Conservation (phyloP, 2,797 vertebrate genomes). For the Hydrolagus colliei region DNA sequence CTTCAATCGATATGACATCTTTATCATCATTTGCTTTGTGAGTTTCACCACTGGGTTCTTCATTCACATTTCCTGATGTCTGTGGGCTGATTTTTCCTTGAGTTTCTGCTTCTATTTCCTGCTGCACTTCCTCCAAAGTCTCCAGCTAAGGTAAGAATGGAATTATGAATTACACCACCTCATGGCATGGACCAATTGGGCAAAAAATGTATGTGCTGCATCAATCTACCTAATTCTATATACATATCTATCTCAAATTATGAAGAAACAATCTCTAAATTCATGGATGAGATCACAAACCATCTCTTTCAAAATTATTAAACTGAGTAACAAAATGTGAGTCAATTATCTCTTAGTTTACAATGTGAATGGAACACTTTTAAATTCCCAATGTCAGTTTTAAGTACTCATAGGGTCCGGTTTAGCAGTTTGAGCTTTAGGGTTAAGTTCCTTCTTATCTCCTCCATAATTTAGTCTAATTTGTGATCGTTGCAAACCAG, state of each 20-base stretch:
- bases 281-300: neutral
- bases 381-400: too few relatives aligned
- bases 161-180: neutral
- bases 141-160: conserved; percentile 17
- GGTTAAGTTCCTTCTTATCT: too few relatives aligned
- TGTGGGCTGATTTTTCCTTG: conserved; percentile 21
- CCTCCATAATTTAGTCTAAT: too few relatives aligned
- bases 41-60: neutral
- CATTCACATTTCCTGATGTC: neutral
- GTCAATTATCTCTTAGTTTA: too few relatives aligned
- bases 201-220: neutral
- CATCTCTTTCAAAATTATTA: neutral
- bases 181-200: too few relatives aligned
- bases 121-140: conserved; percentile 29
- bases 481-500: too few relatives aligned
- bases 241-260: too few relatives aligned
- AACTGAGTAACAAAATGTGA: neutral
- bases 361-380: too few relatives aligned
- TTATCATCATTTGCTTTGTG: conserved; percentile 37
- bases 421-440: too few relatives aligned
- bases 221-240: too few relatives aligned
- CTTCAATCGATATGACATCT: neutral
- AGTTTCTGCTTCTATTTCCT: conserved; percentile 7
- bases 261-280: too few relatives aligned
- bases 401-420: too few relatives aligned